Conservation (phyloP, 2,113 vertebrate genomes). For the Petaurus breviceps region DNA sequence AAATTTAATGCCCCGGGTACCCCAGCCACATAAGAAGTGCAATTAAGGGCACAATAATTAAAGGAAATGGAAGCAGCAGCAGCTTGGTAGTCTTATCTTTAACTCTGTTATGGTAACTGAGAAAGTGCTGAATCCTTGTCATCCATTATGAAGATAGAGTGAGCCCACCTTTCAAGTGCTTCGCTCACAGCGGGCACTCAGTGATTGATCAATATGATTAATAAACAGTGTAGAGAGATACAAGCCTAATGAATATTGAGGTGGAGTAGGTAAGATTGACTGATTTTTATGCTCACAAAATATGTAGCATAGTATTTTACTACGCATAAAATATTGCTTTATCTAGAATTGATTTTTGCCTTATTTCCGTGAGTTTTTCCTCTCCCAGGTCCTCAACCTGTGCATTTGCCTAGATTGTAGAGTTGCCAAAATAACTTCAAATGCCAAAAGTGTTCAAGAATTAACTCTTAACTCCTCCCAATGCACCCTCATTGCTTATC, state of each 20-base stretch:
- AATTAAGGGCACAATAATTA: slow-evolving; percentile 9
- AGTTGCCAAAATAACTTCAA: background rate
- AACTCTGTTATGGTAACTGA: background rate
- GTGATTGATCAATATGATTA: slow-evolving; percentile 1
- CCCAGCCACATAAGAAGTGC: background rate
- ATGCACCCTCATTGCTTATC: background rate
- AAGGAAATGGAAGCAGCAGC: background rate
- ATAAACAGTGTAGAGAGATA: slow-evolving; percentile 1
- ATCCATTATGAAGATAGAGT: background rate
- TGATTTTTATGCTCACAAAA: background rate
- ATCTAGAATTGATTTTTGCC: background rate
- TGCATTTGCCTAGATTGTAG: background rate
- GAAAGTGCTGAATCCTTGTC: background rate
- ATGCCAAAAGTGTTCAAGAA: background rate
- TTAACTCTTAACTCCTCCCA: background rate
- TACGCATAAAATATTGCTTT: background rate
- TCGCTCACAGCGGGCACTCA: slow-evolving; percentile 8
- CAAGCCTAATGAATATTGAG: background rate
- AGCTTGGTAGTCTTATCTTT: background rate
- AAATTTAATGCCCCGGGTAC: background rate
- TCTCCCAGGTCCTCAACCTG: background rate
- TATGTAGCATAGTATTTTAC: background rate
- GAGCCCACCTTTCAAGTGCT: slow-evolving; percentile 30
- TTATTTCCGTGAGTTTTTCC: background rate
- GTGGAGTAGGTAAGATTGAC: background rate